phyloP scores from a whole-genome alignment of 1,140 invertebrate species.

The Monomorium pharaonis region DNA sequence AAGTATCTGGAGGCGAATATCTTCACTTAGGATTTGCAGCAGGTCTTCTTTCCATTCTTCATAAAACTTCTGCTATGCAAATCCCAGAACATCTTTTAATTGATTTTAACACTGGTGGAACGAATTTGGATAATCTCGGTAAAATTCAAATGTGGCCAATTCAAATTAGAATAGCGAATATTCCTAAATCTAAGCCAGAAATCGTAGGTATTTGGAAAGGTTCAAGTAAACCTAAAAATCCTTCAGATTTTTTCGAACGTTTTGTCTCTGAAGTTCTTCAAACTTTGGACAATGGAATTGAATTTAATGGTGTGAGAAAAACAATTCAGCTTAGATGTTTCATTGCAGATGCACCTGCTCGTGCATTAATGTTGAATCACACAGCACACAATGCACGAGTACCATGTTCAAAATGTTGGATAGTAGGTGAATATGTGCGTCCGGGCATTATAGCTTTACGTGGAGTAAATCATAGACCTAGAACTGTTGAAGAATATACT shows the following conservation, averaged over 20 bases:
- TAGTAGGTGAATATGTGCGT: too few relatives aligned
- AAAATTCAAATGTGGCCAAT: slow-evolving; percentile 12
- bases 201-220: not conserved
- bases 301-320: not conserved
- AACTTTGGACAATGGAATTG: not conserved
- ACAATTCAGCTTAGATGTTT: not conserved
- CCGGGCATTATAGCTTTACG: too few relatives aligned
- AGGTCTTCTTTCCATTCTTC: not conserved
- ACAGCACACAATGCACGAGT: not conserved
- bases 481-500: not conserved
- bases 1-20: too few relatives aligned
- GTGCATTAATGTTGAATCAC: not conserved
- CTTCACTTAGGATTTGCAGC: not conserved
- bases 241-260: too few relatives aligned
- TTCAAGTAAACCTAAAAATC: not conserved
- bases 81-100: not conserved
- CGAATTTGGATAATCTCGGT: not conserved
- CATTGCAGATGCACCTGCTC: not conserved
- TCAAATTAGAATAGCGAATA: not conserved
- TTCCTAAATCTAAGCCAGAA: not conserved
- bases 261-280: too few relatives aligned
- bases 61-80: not conserved
- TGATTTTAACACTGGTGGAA: not conserved
- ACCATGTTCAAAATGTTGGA: too few relatives aligned
- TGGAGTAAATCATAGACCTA: not conserved